A percentile compares a stretch with the other conserved stretches of the same genome.
phyloP scores from a whole-genome alignment of 2,888 invertebrate genomes.

The Trachelus troglodyta region DNA sequence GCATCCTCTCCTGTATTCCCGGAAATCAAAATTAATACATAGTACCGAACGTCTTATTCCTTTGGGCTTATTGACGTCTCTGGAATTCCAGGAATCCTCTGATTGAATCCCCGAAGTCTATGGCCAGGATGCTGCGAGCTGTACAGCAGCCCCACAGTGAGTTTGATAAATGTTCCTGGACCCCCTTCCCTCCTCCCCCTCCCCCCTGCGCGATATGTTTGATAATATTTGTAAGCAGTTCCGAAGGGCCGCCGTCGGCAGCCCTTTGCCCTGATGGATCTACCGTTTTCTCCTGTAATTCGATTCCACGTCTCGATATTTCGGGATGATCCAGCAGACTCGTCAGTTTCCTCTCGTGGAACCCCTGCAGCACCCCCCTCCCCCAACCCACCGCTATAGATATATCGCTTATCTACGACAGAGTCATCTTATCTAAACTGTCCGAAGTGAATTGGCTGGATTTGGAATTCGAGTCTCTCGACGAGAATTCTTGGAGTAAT shows the following conservation, averaged over 20 bases:
- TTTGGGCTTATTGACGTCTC: constrained; percentile 54
- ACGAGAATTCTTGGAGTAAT: too few species aligned
- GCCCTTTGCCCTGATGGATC: constrained; percentile 4
- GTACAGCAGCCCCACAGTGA: constrained; percentile 24
- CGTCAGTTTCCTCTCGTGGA: too few species aligned
- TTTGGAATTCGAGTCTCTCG: too few species aligned
- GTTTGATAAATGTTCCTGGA: constrained; percentile 62
- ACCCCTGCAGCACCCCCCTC: too few species aligned
- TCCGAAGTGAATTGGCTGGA: too few species aligned
- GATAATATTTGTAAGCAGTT: constrained; percentile 57
- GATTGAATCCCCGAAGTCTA: constrained; percentile 55
- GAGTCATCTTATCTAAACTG: too few species aligned
- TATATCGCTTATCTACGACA: too few species aligned
- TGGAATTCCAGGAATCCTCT: constrained; percentile 61
- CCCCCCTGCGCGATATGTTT: constrained; percentile 52
- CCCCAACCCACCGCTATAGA: too few species aligned
- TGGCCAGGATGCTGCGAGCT: constrained; percentile 4
- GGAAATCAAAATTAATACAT: constrained; percentile 37
- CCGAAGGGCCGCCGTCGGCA: neutral
- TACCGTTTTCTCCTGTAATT: constrained; percentile 38
- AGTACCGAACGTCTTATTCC: constrained; percentile 54
- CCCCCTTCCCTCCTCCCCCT: too few species aligned
- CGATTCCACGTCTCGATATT: constrained; percentile 39
- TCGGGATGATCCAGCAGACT: too few species aligned
- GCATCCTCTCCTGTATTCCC: too few species aligned